These are phyloP conservation scores for Actenoides lindsayi DNA, from an alignment of 2,113 vertebrate genomes.

Conservation along the genomic window DNA sequence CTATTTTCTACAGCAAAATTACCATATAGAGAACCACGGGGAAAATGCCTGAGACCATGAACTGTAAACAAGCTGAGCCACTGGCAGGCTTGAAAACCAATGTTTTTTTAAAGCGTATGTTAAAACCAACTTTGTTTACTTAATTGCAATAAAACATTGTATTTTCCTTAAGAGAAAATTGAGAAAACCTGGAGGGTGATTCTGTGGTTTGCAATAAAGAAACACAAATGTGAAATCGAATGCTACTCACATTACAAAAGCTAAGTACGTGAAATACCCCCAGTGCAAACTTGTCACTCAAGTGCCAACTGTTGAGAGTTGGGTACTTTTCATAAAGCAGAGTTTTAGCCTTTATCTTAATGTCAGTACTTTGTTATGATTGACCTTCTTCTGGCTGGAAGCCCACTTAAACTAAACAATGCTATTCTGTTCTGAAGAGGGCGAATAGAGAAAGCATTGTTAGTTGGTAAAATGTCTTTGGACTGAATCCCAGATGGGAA, in stretches of 20 bases:
- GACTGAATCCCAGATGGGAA: conserved; percentile 64
- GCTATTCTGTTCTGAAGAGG: conserved; percentile 51
- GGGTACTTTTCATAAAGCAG: conserved; percentile 42
- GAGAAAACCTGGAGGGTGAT: conserved; percentile 44
- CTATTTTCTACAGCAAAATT: conserved; percentile 29
- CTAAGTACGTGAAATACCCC: conserved; percentile 16
- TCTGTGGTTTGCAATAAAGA: conserved; percentile 29
- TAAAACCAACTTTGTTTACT: conserved; percentile 49
- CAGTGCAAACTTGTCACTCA: conserved; percentile 48
- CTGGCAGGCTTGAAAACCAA: conserved; percentile 50
- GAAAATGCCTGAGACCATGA: neutral
- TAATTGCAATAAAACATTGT: conserved; percentile 45
- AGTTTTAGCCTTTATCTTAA: conserved; percentile 67
- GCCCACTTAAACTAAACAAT: conserved; percentile 64
- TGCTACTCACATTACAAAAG: conserved; percentile 16
- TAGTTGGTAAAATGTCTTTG: conserved; percentile 63
- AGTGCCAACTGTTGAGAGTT: conserved; percentile 39
- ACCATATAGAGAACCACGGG: conserved; percentile 38
- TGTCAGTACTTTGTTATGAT: conserved; percentile 66
- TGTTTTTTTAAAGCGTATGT: conserved; percentile 45
- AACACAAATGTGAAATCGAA: conserved; percentile 38
- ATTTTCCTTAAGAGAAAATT: conserved; percentile 57
- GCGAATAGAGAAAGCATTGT: conserved; percentile 62
- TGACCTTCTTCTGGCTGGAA: conserved; percentile 68
- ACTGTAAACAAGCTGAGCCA: conserved; percentile 51